Percentiles rank a stretch among this genome's conserved stretches.
Conservation (phyloP, 1,140 invertebrate species). For the Aphis craccivora region DNA sequence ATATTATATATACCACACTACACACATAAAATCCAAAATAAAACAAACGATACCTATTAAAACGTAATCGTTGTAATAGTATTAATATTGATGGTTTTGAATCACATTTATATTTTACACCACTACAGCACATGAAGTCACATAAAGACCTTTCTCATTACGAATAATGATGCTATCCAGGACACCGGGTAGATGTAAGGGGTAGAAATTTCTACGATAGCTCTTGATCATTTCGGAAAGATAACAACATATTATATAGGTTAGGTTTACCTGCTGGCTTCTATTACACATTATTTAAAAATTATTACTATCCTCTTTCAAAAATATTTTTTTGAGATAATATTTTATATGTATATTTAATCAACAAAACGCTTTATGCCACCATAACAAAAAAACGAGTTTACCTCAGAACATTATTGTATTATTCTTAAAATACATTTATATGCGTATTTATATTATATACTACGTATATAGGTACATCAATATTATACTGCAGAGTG, state of each 20-base stretch:
- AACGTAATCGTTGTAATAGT: not conserved
- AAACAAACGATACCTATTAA: not conserved
- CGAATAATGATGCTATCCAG: not conserved
- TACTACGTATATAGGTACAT: not conserved
- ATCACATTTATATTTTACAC: not conserved
- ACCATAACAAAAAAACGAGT: not conserved
- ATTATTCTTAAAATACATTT: slow-evolving; percentile 15
- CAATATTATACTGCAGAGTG: too few relatives aligned
- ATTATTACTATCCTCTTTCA: slow-evolving; percentile 23
- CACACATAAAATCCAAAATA: not conserved
- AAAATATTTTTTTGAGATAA: slow-evolving; percentile 11
- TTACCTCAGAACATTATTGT: not conserved
- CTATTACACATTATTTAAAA: not conserved
- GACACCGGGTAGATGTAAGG: not conserved
- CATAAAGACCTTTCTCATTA: not conserved
- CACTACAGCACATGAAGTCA: not conserved
- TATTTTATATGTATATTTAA: slow-evolving; percentile 21
- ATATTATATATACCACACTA: not conserved
- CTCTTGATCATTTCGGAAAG: not conserved
- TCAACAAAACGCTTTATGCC: not conserved
- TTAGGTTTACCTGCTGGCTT: not conserved
- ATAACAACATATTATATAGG: not conserved
- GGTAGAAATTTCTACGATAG: not conserved
- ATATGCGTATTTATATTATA: not conserved
- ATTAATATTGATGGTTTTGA: not conserved